Base-by-base conservation (phyloP, 92 coral and sea anemone species). In the Zoanthus solanderi region DNA sequence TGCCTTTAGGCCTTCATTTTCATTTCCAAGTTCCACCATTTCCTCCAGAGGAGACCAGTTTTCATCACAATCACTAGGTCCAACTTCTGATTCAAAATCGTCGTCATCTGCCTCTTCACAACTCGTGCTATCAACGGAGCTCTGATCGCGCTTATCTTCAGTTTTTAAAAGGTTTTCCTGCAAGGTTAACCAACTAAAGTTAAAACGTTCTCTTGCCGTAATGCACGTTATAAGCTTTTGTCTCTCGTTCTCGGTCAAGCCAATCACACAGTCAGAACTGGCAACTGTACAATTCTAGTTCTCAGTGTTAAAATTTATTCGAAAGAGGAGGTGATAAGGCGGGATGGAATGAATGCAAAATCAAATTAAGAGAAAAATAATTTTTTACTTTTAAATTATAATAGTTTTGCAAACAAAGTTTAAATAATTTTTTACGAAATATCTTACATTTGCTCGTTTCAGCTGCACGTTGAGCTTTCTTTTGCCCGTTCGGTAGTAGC, bases 391-490 rank as follows among this genome's bases (percentile, higher is more conserved):
- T 30, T 3, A 29, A 29, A 2, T 37, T 37, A 37, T 37, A 71
- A 71, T 32, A 29, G 47, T 16, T 71, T 6, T 29, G 44, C 46
- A 6, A 0, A 29, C 46, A 30, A 71, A 16, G 0, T 71, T 37
- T 37, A 37, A 71, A 7, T 6, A 23, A 30, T 2, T 71, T 12
- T 11, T 71, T 71, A 45, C 32, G 14, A 30, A 71, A 71, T 29
- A 29, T 71, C 75, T 71, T 30, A 71, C 75, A 32, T 71, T 30
- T 71, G 75, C 75, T 71, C 47, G 14, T 71, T 71, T 71, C 75
- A 30, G 46, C 46, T 71, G 75, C 75, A 45, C 30, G 15, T 2
- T 29, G 75, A 71, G 75, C 7, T 32, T 71, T 3, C 75, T 71
- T 45, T 71, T 71, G 75, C 75, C 28, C 75, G 29, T 71, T 14